phyloP scores from a whole-genome alignment of 1,140 invertebrate genomes.

The Penaeus japonicus region DNA sequence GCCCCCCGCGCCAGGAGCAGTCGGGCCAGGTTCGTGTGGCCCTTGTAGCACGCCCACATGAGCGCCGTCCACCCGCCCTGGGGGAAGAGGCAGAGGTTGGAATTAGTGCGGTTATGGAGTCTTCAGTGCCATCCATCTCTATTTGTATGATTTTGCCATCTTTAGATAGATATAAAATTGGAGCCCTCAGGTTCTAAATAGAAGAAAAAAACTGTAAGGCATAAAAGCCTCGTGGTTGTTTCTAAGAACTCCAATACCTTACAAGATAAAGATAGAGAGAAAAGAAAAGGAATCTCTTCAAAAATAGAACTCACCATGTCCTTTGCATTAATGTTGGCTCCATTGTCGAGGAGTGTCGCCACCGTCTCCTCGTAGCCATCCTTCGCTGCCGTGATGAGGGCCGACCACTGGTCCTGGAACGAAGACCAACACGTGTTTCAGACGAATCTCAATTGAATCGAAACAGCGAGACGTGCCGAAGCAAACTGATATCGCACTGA shows the following conservation, averaged over 20 bases:
- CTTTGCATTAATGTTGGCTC: constrained; percentile 86
- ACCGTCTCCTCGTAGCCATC: constrained; percentile 87
- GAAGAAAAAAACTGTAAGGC: too few species aligned
- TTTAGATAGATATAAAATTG: too few species aligned
- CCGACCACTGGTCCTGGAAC: constrained; percentile 87
- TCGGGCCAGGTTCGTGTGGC: constrained; percentile 79
- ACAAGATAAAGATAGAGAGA: too few species aligned
- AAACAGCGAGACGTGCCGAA: too few species aligned
- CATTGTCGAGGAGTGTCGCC: constrained; percentile 83
- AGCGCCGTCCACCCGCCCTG: constrained; percentile 95
- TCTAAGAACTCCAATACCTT: too few species aligned
- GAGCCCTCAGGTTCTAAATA: too few species aligned
- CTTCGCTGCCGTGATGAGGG: constrained; percentile 88
- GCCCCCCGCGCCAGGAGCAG: constrained; percentile 87
- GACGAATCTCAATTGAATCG: not conserved
- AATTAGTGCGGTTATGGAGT: not conserved
- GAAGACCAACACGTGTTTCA: constrained; percentile 21
- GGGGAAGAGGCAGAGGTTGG: constrained; percentile 54
- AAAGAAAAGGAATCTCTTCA: too few species aligned
- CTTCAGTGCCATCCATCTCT: too few species aligned
- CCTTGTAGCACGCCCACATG: constrained; percentile 98
- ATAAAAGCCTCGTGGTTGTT: too few species aligned
- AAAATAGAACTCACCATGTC: constrained; percentile 79
- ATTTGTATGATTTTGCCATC: too few species aligned
- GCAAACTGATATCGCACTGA: too few species aligned